Evolutionary conservation across 2,113 vertebrate genomes (phyloP).

Genomic region (Candoia aspera): DNA sequence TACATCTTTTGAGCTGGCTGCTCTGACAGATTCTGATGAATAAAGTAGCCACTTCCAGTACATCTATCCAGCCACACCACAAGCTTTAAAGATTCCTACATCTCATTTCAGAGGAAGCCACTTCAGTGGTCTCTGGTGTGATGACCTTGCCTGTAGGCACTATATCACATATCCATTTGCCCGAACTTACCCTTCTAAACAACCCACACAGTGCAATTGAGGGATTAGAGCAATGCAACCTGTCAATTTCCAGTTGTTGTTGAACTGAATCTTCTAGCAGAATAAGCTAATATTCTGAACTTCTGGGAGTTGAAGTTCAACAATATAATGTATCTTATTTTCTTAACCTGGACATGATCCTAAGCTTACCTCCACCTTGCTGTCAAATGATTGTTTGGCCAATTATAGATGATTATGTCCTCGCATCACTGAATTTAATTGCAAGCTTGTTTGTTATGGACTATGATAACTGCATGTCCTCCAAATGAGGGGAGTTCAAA

Average conservation of each 20-base stretch:
- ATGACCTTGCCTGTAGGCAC: background rate
- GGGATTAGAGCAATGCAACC: background rate
- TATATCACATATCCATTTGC: background rate
- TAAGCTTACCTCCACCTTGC: background rate
- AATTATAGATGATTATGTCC: background rate
- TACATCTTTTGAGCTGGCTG: background rate
- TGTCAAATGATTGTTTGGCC: background rate
- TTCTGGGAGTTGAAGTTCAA: background rate
- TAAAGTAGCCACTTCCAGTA: background rate
- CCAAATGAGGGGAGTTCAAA: background rate
- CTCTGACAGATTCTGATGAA: background rate
- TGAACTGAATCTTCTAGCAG: background rate
- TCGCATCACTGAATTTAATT: background rate
- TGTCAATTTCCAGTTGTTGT: background rate
- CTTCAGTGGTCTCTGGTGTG: background rate
- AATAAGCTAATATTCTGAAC: background rate
- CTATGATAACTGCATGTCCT: background rate
- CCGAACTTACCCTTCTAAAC: background rate
- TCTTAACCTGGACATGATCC: background rate
- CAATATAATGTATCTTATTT: background rate
- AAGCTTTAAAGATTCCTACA: background rate
- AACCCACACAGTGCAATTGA: background rate
- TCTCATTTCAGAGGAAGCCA: background rate
- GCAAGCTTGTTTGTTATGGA: background rate
- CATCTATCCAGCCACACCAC: constrained; percentile 1